Percentiles rank a stretch among this genome's conserved stretches.
Conservation (phyloP, 2,888 invertebrate species). For the Auanema sp. region DNA sequence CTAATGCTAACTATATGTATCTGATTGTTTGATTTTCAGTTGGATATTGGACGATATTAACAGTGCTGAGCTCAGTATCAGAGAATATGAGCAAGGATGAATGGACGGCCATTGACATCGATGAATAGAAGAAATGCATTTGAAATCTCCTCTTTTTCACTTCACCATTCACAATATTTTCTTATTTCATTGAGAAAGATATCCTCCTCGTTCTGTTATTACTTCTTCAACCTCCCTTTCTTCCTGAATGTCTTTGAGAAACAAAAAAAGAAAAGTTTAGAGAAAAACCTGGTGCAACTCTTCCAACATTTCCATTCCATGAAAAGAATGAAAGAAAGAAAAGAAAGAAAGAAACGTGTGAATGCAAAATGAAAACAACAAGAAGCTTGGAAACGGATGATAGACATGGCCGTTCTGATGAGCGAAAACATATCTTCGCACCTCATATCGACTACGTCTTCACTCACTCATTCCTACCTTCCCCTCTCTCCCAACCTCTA, state of each 20-base stretch:
- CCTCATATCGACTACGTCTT: slow-evolving; percentile 18
- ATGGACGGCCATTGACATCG: slow-evolving; percentile 23
- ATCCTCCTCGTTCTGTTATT: background rate
- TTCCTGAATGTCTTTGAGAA: slow-evolving; percentile 1
- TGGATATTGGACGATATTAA: slow-evolving; percentile 50
- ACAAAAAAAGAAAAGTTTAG: slow-evolving; percentile 1
- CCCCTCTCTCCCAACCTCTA: background rate
- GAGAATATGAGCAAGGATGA: slow-evolving; percentile 31
- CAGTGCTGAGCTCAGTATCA: slow-evolving; percentile 32
- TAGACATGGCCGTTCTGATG: background rate
- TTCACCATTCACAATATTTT: background rate
- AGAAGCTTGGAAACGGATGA: background rate
- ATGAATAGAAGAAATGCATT: slow-evolving; percentile 3
- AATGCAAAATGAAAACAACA: background rate
- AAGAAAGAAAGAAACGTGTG: background rate
- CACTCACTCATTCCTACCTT: slow-evolving; percentile 6
- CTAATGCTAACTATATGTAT: too few species aligned
- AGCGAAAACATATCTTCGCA: slow-evolving; percentile 9
- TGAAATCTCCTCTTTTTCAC: background rate
- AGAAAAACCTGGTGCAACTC: slow-evolving; percentile 11
- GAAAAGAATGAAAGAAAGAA: background rate
- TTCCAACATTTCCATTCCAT: background rate
- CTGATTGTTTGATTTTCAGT: slow-evolving; percentile 45
- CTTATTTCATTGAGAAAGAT: background rate
- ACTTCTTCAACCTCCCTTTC: background rate